Conservation (phyloP, 2,888 invertebrate species). For the Hirtodrosophila trivittata region DNA sequence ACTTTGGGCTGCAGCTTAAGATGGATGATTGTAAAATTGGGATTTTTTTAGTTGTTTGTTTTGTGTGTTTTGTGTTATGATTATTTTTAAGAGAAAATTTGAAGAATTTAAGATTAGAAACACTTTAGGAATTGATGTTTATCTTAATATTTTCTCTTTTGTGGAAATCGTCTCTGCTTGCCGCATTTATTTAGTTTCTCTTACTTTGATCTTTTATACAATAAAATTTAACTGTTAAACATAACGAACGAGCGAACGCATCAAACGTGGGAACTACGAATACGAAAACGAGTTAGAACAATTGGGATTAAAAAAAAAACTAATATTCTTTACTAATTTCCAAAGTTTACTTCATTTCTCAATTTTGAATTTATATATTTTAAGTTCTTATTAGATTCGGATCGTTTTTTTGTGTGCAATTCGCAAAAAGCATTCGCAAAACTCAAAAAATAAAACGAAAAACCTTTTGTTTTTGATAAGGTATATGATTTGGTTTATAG, state of each 20-base stretch:
- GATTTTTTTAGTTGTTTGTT: constrained; percentile 27
- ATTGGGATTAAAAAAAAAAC: constrained; percentile 16
- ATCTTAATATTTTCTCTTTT: constrained; percentile 3
- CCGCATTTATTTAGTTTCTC: constrained; percentile 13
- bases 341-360: neutral
- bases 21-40: constrained; percentile 30
- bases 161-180: constrained; percentile 7
- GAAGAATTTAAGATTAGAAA: constrained; percentile 44
- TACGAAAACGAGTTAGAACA: constrained; percentile 25
- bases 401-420: constrained; percentile 7
- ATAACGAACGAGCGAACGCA: constrained; percentile 53
- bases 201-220: constrained; percentile 20
- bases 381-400: neutral
- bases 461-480: neutral
- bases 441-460: neutral
- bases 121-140: constrained; percentile 20
- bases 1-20: constrained; percentile 37
- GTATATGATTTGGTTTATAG: neutral
- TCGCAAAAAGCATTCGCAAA: constrained; percentile 10
- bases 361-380: neutral
- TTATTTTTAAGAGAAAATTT: constrained; percentile 43
- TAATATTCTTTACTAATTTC: constrained; percentile 10
- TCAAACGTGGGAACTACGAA: constrained; percentile 61
- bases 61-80: constrained; percentile 34
- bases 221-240: constrained; percentile 49